phyloP scores from a whole-genome alignment of 1,140 invertebrate genomes.

The Acromyrmex echinatior region DNA sequence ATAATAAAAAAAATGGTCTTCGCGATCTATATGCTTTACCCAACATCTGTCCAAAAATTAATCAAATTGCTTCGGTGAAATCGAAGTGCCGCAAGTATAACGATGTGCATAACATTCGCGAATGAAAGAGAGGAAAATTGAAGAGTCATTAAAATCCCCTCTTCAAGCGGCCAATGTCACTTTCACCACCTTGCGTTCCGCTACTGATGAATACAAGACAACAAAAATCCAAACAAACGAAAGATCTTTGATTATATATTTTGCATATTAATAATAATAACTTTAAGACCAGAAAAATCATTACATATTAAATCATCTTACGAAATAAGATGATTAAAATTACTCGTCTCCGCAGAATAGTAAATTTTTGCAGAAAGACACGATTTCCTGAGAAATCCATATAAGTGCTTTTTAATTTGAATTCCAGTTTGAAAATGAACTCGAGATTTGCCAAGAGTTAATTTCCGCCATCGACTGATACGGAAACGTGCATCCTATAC shows the following conservation, averaged over 20 bases:
- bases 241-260: background rate
- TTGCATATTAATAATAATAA: background rate
- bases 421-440: background rate
- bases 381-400: background rate
- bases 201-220: slow-evolving; percentile 38
- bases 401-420: too few species aligned
- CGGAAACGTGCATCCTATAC: background rate
- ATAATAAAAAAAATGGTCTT: background rate
- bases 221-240: background rate
- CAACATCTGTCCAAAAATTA: slow-evolving; percentile 10
- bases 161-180: slow-evolving; percentile 43
- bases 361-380: background rate
- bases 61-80: slow-evolving; percentile 44
- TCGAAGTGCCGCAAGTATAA: slow-evolving; percentile 41
- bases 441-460: background rate
- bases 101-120: slow-evolving; percentile 34
- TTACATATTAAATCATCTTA: background rate
- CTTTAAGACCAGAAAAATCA: background rate
- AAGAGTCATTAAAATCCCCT: slow-evolving; percentile 38
- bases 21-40: background rate
- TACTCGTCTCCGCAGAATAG: background rate
- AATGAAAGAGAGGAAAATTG: slow-evolving; percentile 59
- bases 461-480: background rate
- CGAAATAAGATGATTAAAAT: background rate
- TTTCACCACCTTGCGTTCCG: slow-evolving; percentile 55